Percentiles rank a stretch among this genome's conserved stretches.
Conservation (phyloP, 2,113 vertebrate species). For the Salvelinus sp. region DNA sequence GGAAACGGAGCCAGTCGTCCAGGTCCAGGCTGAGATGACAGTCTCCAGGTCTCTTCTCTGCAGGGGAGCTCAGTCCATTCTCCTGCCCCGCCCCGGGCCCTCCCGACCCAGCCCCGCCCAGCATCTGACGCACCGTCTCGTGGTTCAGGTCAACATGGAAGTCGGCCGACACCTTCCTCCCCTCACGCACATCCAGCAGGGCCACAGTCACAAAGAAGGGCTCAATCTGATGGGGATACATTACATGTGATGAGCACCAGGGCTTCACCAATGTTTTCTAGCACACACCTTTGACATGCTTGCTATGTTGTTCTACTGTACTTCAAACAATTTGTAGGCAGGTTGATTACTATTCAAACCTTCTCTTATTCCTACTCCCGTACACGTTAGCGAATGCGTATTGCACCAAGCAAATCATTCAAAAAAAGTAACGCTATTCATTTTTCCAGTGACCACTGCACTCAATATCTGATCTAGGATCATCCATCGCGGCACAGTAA, state of each 20-base stretch:
- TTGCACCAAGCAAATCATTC: too few relatives aligned
- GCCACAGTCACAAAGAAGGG: conserved; percentile 93
- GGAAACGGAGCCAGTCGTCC: conserved; percentile 89
- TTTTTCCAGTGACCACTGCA: too few relatives aligned
- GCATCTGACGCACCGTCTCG: conserved; percentile 84
- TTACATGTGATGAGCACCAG: neutral
- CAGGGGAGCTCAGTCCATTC: conserved; percentile 76
- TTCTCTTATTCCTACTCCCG: too few relatives aligned
- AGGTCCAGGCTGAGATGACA: conserved; percentile 80
- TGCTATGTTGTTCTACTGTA: too few relatives aligned
- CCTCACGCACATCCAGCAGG: conserved; percentile 86
- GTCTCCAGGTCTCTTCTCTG: conserved; percentile 78
- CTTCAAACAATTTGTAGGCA: too few relatives aligned
- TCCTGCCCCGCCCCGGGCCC: conserved; percentile 69
- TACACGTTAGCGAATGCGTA: too few relatives aligned
- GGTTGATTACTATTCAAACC: too few relatives aligned
- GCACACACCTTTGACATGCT: too few relatives aligned
- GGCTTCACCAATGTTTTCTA: too few relatives aligned
- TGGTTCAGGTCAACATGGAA: conserved; percentile 96
- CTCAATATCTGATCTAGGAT: too few relatives aligned
- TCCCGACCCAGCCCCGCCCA: conserved; percentile 63
- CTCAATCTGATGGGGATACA: conserved; percentile 79
- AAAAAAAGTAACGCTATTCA: too few relatives aligned
- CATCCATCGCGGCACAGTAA: neutral
- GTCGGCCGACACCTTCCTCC: conserved; percentile 92